phyloP scores from a whole-genome alignment of 2,113 vertebrate species.

The Cynoglossus semilaevis region DNA sequence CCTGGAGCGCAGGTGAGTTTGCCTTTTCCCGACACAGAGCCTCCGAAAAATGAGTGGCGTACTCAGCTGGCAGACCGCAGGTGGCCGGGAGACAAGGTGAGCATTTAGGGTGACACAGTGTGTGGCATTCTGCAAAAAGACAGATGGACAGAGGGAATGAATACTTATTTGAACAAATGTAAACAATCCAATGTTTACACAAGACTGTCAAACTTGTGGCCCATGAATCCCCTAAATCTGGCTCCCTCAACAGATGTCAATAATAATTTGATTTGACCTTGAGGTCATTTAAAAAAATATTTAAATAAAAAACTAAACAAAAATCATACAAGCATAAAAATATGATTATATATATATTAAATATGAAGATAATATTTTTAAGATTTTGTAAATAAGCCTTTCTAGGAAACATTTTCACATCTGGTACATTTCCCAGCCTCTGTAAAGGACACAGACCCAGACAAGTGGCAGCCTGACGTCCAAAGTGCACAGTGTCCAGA shows the following conservation, averaged over 20 bases:
- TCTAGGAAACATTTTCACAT: too few relatives aligned
- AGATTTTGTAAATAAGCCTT: slow-evolving; percentile 1
- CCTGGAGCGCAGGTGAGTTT: slow-evolving; percentile 90
- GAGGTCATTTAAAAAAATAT: too few relatives aligned
- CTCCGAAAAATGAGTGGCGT: slow-evolving; percentile 92
- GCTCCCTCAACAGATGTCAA: neutral
- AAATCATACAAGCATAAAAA: too few relatives aligned
- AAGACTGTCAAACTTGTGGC: too few relatives aligned
- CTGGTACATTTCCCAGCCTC: neutral
- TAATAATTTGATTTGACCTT: too few relatives aligned
- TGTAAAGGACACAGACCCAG: slow-evolving; percentile 76
- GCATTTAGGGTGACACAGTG: slow-evolving; percentile 97
- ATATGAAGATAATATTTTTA: neutral
- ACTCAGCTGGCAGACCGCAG: slow-evolving; percentile 92
- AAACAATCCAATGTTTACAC: too few relatives aligned
- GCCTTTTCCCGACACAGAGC: slow-evolving; percentile 93
- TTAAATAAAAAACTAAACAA: too few relatives aligned
- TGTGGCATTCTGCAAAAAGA: slow-evolving; percentile 84
- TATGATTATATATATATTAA: too few relatives aligned
- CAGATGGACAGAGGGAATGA: neutral
- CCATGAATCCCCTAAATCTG: neutral
- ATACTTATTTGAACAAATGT: neutral
- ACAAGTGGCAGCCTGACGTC: slow-evolving; percentile 96
- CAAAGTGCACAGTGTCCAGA: slow-evolving; percentile 97
- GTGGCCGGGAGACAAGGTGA: slow-evolving; percentile 95